phyloP scores from a whole-genome alignment of 2,888 invertebrate genomes.

The Chesias legatella region DNA sequence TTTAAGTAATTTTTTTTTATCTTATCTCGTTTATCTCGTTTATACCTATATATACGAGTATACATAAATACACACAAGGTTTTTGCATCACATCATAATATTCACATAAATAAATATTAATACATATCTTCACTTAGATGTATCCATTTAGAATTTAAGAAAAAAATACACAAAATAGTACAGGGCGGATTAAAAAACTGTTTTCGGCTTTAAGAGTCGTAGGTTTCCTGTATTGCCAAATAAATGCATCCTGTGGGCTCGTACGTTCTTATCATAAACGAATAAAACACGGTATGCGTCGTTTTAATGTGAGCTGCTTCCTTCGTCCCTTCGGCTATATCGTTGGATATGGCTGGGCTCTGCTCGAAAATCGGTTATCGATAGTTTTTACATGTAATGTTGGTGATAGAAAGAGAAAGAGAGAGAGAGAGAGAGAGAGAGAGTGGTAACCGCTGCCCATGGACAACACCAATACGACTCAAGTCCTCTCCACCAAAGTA shows the following conservation, averaged over 20 bases:
- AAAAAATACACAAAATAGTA: not conserved
- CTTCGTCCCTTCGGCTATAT: slow-evolving; percentile 46
- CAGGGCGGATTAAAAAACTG: not conserved
- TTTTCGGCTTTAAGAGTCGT: slow-evolving; percentile 4
- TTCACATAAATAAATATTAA: too few species aligned
- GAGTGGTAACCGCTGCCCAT: too few species aligned
- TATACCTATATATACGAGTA: too few species aligned
- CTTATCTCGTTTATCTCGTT: too few species aligned
- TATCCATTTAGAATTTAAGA: too few species aligned
- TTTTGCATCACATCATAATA: too few species aligned
- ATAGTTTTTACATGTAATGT: slow-evolving; percentile 1
- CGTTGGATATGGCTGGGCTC: slow-evolving; percentile 33
- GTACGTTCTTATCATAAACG: slow-evolving; percentile 50
- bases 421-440: not conserved
- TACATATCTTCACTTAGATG: not conserved
- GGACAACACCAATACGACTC: too few species aligned
- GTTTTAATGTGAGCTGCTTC: slow-evolving; percentile 56
- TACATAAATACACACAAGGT: too few species aligned
- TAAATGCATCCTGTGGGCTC: slow-evolving; percentile 32
- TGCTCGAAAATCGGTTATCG: slow-evolving; percentile 11
- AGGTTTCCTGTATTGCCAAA: slow-evolving; percentile 15
- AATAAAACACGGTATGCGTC: slow-evolving; percentile 55
- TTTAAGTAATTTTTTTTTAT: too few species aligned
- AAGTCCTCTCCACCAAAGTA: too few species aligned
- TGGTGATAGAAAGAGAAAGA: not conserved